Evolutionary conservation across 2,113 vertebrate genomes (phyloP), one percentile per base, ranked within the genome.

Genomic region (Seriola aureovittata): DNA sequence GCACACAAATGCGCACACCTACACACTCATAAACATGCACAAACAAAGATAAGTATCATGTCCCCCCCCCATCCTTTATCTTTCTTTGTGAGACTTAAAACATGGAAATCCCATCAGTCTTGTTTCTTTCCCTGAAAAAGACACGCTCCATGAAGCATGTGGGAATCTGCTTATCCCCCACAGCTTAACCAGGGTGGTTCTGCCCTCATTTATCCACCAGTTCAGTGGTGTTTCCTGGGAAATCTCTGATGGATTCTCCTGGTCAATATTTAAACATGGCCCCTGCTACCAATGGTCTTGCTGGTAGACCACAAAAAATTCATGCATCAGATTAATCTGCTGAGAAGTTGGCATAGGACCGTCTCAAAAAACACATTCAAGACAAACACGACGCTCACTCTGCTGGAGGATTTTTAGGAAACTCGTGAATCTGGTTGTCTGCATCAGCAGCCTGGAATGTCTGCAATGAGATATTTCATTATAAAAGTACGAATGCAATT

Each of bases 101-200:
- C 85, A 90, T 90, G 88, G 86, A 92, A 92, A 93, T 91, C 86
- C 77, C 72, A 90, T 88, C 88, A 84, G 84, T 40, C 63, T 75
- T 79, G 46, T 88, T 75, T 85, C 75, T 82, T 68, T 82, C 57
- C 77, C 29, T 72, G 85, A 85, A 89, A 88, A 89, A 88, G 88
- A 78, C 78, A 87, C 17, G 76, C 90, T 92, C 66, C 57, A 25
- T 64, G 82, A 83, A 93, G 85, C 91, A 81, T 90, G 90, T 91
- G 80, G 85, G 87, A 91, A 88, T 88, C 83, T 76, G 81, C 87
- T 91, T 81, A 88, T 82, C 85, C 88, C 81, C 78, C 52, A 32
- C 79, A 66, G 89, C 85, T 86, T 90, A 82, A 81, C 79, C 65
- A 38, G 25, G 48, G 65, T 59, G 76, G 65, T 68, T 86, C 50